Percentiles rank a stretch among this genome's conserved stretches.
Evolutionary conservation across 2,797 vertebrate genomes (phyloP).

Genomic region (Danio albolineatus): DNA sequence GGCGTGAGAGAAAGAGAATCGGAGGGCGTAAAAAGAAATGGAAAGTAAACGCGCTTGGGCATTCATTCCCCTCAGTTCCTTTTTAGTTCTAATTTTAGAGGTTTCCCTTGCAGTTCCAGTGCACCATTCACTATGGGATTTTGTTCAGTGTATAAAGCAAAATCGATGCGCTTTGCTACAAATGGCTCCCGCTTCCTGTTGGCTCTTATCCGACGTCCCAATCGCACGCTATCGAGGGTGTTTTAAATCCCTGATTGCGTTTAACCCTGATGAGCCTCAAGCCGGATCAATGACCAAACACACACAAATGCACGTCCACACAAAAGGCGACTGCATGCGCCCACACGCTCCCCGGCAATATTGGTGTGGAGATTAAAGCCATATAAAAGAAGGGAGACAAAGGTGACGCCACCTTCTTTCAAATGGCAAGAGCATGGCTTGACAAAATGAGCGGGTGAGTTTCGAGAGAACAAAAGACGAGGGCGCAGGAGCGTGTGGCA

Average conservation of each 20-base stretch:
- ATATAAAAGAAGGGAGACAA: conserved; percentile 81
- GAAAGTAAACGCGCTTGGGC: too few relatives aligned
- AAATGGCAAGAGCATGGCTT: conserved; percentile 81
- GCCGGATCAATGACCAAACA: conserved; percentile 71
- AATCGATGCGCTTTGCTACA: conserved; percentile 79
- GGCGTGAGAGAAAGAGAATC: conserved; percentile 64
- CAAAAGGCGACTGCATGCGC: conserved; percentile 45
- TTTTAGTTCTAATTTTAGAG: conserved; percentile 34
- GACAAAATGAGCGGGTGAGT: conserved; percentile 81
- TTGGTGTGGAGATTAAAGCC: conserved; percentile 80
- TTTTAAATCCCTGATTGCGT: conserved; percentile 79
- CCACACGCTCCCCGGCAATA: conserved; percentile 72
- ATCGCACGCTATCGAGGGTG: conserved; percentile 80
- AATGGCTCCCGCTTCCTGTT: conserved; percentile 76
- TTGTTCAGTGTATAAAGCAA: conserved; percentile 73
- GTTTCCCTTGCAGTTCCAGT: conserved; percentile 16
- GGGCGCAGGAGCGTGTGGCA: conserved; percentile 69
- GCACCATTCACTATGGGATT: conserved; percentile 62
- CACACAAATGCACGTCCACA: conserved; percentile 62
- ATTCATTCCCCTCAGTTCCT: conserved; percentile 50
- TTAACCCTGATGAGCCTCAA: conserved; percentile 80
- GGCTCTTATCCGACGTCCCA: conserved; percentile 79
- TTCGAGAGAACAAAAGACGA: conserved; percentile 80
- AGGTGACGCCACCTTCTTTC: conserved; percentile 82
- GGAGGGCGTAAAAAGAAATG: conserved; percentile 57